phyloP scores from a whole-genome alignment of 2,888 invertebrate genomes.

The Tachystola acroxantha region DNA sequence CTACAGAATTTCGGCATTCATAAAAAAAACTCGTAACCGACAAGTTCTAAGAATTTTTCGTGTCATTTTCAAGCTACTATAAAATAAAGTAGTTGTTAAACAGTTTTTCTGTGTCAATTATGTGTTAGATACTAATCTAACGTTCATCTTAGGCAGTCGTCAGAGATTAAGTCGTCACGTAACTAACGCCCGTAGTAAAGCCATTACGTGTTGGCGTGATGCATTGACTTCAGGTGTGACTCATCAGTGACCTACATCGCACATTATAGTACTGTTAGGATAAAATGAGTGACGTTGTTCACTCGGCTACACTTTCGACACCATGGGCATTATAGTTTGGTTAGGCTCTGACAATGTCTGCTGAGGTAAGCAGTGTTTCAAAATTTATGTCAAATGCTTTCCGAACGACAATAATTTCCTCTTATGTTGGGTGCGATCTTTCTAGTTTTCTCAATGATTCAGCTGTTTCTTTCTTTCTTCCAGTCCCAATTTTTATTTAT shows the following conservation, averaged over 20 bases:
- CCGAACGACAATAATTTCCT: no score
- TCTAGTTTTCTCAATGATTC: background rate
- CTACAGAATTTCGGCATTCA: no score
- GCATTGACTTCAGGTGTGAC: conserved; percentile 46
- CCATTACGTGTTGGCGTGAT: conserved; percentile 33
- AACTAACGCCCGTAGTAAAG: conserved; percentile 35
- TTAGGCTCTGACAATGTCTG: background rate
- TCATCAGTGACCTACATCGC: conserved; percentile 60
- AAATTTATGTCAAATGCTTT: background rate
- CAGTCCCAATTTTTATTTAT: no score
- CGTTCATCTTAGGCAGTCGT: conserved; percentile 5
- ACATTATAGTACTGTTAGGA: conserved; percentile 37
- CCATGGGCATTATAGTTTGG: conserved; percentile 13
- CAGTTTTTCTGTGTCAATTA: conserved; percentile 1
- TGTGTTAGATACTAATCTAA: conserved; percentile 9
- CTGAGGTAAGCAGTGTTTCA: background rate
- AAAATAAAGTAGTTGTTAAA: no score
- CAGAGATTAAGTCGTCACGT: conserved; percentile 48
- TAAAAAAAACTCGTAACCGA: no score
- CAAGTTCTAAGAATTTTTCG: no score
- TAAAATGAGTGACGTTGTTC: conserved; percentile 18
- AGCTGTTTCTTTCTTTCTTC: no score
- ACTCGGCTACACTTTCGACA: conserved; percentile 19
- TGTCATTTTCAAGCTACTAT: no score
- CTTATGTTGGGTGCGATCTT: background rate